These are phyloP conservation scores for Hemitrygon akajei DNA, from an alignment of 2,797 vertebrate genomes.

Conservation along the genomic window DNA sequence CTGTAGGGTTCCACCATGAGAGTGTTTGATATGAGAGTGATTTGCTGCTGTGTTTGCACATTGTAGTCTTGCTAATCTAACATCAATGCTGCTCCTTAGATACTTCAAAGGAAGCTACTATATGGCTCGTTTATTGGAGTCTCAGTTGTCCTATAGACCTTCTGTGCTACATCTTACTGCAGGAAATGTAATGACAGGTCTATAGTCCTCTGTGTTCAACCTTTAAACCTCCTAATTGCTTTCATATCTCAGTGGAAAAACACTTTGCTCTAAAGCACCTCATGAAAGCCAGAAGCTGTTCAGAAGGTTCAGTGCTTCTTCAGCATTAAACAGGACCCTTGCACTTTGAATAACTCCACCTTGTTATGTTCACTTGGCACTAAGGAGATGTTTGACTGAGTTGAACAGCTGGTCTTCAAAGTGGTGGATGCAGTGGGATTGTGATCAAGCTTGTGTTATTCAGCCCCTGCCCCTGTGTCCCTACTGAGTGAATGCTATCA, in stretches of 20 bases:
- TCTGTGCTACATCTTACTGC: neutral
- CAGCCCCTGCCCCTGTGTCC: neutral
- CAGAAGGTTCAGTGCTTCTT: neutral
- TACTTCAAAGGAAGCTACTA: neutral
- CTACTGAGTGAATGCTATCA: neutral
- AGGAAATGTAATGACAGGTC: conserved; percentile 11
- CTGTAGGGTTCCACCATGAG: no score
- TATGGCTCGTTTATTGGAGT: neutral
- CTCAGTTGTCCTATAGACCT: neutral
- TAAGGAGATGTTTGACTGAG: neutral
- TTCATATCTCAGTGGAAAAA: conserved; percentile 10
- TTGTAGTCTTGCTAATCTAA: neutral
- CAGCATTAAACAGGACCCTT: conserved; percentile 15
- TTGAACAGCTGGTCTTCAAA: neutral
- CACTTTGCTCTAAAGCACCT: neutral
- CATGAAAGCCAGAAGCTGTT: neutral
- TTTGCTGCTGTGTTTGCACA: neutral
- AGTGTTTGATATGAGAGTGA: neutral
- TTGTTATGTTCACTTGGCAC: neutral
- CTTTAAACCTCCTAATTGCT: neutral
- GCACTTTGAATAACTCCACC: neutral
- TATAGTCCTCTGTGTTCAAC: neutral
- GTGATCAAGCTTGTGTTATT: no score
- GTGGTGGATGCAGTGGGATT: neutral
- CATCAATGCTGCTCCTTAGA: neutral